phyloP scores from a whole-genome alignment of 2,888 invertebrate species.

The Barypeithes pellucidus region DNA sequence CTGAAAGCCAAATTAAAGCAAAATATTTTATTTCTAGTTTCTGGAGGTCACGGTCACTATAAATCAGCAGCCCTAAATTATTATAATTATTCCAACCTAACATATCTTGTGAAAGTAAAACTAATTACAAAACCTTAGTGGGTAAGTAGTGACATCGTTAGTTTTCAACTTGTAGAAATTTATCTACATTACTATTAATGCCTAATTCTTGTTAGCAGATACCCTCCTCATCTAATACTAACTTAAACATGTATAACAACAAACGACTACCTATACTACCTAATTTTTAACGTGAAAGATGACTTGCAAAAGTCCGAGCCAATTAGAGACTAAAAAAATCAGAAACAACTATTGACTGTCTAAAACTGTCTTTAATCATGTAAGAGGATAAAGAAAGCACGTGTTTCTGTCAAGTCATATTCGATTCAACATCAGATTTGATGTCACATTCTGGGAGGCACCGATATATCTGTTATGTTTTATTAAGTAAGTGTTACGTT shows the following conservation, averaged over 20 bases:
- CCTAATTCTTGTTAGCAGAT: not conserved
- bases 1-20: too few relatives aligned
- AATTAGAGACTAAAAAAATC: slow-evolving; percentile 39
- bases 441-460: slow-evolving; percentile 27
- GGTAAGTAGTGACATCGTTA: not conserved
- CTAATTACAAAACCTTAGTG: too few relatives aligned
- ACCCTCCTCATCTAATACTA: slow-evolving; percentile 26
- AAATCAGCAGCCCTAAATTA: too few relatives aligned
- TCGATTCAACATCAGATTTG: slow-evolving; percentile 26
- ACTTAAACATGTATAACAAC: slow-evolving; percentile 23
- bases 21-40: too few relatives aligned
- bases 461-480: slow-evolving; percentile 18
- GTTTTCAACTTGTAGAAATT: too few relatives aligned
- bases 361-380: slow-evolving; percentile 44
- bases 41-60: too few relatives aligned
- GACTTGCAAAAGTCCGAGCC: slow-evolving; percentile 45
- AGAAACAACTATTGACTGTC: slow-evolving; percentile 28
- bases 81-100: too few relatives aligned
- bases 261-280: slow-evolving; percentile 45
- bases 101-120: too few relatives aligned
- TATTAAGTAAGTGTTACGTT: slow-evolving; percentile 17
- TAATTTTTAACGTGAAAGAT: slow-evolving; percentile 45
- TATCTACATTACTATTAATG: too few relatives aligned
- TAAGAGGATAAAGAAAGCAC: slow-evolving; percentile 42
- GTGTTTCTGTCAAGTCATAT: slow-evolving; percentile 48